Conservation (phyloP, 2,113 vertebrate species). For the Trachemys scripta region DNA sequence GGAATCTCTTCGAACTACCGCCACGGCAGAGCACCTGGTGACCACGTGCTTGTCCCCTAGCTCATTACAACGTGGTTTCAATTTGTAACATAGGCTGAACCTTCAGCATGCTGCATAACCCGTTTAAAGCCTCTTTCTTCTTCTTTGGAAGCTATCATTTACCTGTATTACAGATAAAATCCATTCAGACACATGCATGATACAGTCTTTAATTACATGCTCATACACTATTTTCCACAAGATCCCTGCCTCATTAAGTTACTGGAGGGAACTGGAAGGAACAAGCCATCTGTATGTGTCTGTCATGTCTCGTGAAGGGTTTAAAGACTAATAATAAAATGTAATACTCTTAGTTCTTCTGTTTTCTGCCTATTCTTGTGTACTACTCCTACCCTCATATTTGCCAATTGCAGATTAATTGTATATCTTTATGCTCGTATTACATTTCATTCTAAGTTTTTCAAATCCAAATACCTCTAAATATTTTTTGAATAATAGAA, state of each 20-base stretch:
- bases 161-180: background rate
- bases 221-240: background rate
- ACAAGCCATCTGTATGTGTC: background rate
- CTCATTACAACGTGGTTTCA: background rate
- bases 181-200: accelerated
- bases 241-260: background rate
- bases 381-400: background rate
- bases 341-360: background rate
- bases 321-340: background rate
- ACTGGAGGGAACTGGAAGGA: background rate
- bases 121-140: background rate
- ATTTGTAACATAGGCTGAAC: background rate
- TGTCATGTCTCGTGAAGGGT: background rate
- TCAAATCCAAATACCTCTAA: background rate
- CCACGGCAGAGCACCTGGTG: background rate
- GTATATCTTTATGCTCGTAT: background rate
- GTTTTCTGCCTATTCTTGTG: background rate
- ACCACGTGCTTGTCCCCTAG: background rate
- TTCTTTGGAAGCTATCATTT: accelerated
- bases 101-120: background rate
- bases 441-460: background rate
- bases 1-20: accelerated
- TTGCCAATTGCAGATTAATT: background rate
- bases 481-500: background rate
- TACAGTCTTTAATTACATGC: background rate